Percentiles rank a stretch among this genome's conserved stretches.
Evolutionary conservation across 2,888 invertebrate species (phyloP).

Genomic region (Unio pictorum): DNA sequence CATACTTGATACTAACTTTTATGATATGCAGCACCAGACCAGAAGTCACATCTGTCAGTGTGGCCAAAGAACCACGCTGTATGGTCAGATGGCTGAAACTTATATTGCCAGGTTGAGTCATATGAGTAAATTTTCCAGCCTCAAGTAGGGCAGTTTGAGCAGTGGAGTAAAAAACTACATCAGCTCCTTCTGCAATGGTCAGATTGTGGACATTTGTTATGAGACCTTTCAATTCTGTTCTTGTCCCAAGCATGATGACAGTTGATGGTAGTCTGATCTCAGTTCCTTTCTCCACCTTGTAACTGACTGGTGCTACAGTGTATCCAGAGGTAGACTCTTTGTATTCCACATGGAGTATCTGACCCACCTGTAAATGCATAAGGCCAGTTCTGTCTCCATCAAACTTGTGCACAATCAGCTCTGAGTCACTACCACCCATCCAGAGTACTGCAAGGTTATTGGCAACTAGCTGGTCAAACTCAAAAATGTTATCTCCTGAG

Average conservation of each 20-base stretch:
- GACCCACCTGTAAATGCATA: conserved; percentile 41
- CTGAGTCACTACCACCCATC: conserved; percentile 36
- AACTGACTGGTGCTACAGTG: conserved; percentile 60
- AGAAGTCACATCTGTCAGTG: conserved; percentile 35
- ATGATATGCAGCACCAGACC: conserved; percentile 37
- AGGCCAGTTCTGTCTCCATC: conserved; percentile 55
- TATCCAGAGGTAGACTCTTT: conserved; percentile 47
- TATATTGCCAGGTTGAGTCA: conserved; percentile 49
- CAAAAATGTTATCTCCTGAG: conserved; percentile 23
- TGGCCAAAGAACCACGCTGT: conserved; percentile 47
- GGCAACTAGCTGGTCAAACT: conserved; percentile 50
- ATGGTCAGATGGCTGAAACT: conserved; percentile 44
- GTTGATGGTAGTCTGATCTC: conserved; percentile 49
- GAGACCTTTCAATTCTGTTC: conserved; percentile 44
- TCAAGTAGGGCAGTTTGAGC: conserved; percentile 55
- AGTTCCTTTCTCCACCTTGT: conserved; percentile 40
- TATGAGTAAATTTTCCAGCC: conserved; percentile 37
- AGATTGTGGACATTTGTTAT: conserved; percentile 55
- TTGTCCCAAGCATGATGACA: conserved; percentile 49
- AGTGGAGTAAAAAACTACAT: conserved; percentile 43
- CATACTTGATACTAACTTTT: conserved; percentile 46
- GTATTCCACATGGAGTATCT: conserved; percentile 50
- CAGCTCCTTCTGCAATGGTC: conserved; percentile 53
- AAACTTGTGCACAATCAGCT: conserved; percentile 49
- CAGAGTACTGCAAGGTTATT: conserved; percentile 48